Conservation (phyloP, 2,888 invertebrate genomes). For the Erannis defoliaria region DNA sequence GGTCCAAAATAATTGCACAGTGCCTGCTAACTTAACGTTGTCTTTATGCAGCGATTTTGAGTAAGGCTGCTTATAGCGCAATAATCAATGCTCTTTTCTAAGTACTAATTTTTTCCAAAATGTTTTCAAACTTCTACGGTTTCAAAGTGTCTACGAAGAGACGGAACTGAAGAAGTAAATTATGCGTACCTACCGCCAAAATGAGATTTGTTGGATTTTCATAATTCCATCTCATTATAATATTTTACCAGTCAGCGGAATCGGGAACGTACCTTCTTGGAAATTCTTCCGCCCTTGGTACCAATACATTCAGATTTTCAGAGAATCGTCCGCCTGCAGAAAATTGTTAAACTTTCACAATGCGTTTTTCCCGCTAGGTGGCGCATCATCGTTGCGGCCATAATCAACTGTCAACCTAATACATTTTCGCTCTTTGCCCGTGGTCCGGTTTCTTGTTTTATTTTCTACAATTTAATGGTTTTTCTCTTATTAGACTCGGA, state of each 20-base stretch:
- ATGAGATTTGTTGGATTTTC: slow-evolving; percentile 59
- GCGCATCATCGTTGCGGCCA: too few relatives aligned
- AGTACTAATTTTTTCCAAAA: neutral
- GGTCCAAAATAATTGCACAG: too few relatives aligned
- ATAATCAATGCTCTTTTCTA: neutral
- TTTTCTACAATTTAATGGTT: too few relatives aligned
- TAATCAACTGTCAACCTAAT: too few relatives aligned
- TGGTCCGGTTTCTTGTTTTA: too few relatives aligned
- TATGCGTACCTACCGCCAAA: slow-evolving; percentile 41
- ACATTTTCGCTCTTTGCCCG: too few relatives aligned
- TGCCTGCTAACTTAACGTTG: too few relatives aligned
- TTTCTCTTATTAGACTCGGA: too few relatives aligned
- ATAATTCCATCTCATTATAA: slow-evolving; percentile 61
- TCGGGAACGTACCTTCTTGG: slow-evolving; percentile 38
- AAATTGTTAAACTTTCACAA: neutral
- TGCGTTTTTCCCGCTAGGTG: too few relatives aligned
- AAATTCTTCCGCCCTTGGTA: slow-evolving; percentile 11
- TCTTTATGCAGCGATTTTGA: too few relatives aligned
- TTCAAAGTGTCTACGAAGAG: slow-evolving; percentile 13
- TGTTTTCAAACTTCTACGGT: slow-evolving; percentile 3
- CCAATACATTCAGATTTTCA: neutral
- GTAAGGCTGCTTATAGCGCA: too few relatives aligned
- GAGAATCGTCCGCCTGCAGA: neutral
- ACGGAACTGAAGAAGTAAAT: slow-evolving; percentile 30
- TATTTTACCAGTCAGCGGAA: slow-evolving; percentile 50